phyloP scores from a whole-genome alignment of 2,888 invertebrate genomes.

The Sarcophaga rosellei region DNA sequence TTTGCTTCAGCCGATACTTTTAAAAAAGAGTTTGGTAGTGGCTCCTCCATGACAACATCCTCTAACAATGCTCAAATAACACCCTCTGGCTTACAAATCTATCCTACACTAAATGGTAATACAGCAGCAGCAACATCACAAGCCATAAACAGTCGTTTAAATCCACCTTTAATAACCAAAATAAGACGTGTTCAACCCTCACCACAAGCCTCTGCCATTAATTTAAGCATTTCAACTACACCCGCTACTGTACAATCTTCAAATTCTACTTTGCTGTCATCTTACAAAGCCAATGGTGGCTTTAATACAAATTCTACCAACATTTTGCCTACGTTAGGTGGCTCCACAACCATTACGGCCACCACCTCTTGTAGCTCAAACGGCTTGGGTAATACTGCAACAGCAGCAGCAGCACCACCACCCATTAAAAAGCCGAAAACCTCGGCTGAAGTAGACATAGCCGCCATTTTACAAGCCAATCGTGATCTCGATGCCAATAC shows the following conservation, averaged over 20 bases:
- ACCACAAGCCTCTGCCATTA: conserved; percentile 77
- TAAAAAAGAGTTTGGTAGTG: conserved; percentile 74
- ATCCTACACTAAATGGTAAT: conserved; percentile 73
- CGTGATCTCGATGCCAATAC: conserved; percentile 80
- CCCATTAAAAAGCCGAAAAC: conserved; percentile 73
- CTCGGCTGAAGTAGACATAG: conserved; percentile 76
- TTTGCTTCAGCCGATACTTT: conserved; percentile 78
- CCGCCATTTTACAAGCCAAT: conserved; percentile 78
- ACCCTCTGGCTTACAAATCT: conserved; percentile 75
- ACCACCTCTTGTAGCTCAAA: conserved; percentile 8
- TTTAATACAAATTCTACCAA: conserved; percentile 21
- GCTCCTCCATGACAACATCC: conserved; percentile 20
- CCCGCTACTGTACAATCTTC: conserved; percentile 36
- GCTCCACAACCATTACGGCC: conserved; percentile 57
- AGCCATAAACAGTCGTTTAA: conserved; percentile 61
- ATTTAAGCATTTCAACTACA: conserved; percentile 74
- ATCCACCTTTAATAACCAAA: conserved; percentile 73
- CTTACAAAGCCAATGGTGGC: conserved; percentile 49
- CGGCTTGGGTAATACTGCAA: neutral
- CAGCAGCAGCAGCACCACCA: conserved; percentile 67
- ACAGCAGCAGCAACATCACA: conserved; percentile 35
- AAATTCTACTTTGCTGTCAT: conserved; percentile 9
- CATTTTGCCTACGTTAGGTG: conserved; percentile 49
- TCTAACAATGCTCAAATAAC: conserved; percentile 68
- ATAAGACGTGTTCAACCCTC: conserved; percentile 77